Evolutionary conservation across 2,113 vertebrate genomes (phyloP), one percentile per base, ranked within the genome.

Genomic region (Phylloscopus trochilus): DNA sequence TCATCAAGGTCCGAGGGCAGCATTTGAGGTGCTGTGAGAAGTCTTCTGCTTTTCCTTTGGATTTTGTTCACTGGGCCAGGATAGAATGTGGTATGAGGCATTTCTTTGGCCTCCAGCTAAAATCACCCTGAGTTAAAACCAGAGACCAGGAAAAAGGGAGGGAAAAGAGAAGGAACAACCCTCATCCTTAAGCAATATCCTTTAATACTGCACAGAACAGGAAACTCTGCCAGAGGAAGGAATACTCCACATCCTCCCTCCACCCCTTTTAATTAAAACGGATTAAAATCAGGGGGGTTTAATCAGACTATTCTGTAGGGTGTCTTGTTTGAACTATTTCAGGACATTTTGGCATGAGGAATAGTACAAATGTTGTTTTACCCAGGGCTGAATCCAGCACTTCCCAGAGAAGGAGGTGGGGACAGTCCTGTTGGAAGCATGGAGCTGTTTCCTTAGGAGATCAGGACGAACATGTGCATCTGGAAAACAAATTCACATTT

Each of bases 261-360:
- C 6, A 0, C 58, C 75, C 69, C 53, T 90, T 94, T 92, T 90
- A 92, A 95, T 94, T 94, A 90, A 94, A 94, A 87, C 46, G 18
- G 12, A 80, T 87, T 82, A 13, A 88, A 79, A 70, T 67, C 53
- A 43, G 63, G 69, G 3, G 14, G 41, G 68, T 83, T 58, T 60
- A 68, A 90, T 66, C 84, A 33, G 47, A 4, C 79, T 47, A 0
- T 78, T 46, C 87, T 31, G 41, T 76, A 59, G 64, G 62, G 44
- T 60, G 43, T 94, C 66, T 58, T 70, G 70, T 87, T 94, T 95
- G 95, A 95, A 95, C 89, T 95, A 44, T 92, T 92, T 78, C 47
- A 56, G 89, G 76, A 70, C 6, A 2, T 87, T 83, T 43, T 6
- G 2, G 33, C 44, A 7, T 20, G n/a, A 68, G 35, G 35, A 17